These are phyloP conservation scores for Octonoba sinensis DNA, from an alignment of 2,888 invertebrate species.

Conservation along the genomic window DNA sequence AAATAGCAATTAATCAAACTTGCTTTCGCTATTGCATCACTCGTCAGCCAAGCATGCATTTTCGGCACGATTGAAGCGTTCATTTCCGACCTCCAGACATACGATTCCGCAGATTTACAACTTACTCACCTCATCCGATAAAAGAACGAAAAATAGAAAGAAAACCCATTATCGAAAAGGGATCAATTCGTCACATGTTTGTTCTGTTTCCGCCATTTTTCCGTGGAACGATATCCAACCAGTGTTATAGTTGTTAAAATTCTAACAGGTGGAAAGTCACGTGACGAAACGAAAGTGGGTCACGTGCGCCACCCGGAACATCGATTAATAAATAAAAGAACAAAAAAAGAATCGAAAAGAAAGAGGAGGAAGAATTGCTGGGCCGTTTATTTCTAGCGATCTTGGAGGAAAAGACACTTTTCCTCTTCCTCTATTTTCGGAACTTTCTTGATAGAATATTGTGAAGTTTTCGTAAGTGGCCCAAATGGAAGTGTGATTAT, in stretches of 20 bases:
- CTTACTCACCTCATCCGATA: too few relatives aligned
- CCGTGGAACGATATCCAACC: background rate
- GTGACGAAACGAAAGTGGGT: conserved; percentile 42
- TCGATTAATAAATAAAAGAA: conserved; percentile 35
- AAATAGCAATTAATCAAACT: too few relatives aligned
- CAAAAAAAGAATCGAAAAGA: conserved; percentile 5
- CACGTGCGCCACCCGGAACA: conserved; percentile 59
- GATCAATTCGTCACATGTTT: background rate
- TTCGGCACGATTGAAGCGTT: too few relatives aligned
- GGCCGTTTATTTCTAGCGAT: conserved; percentile 62
- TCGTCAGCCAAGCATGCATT: too few relatives aligned
- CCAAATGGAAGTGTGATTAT: conserved; percentile 49
- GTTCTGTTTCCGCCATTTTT: conserved; percentile 17
- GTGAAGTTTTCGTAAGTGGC: conserved; percentile 45
- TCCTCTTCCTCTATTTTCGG: conserved; percentile 61
- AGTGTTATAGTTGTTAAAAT: too few relatives aligned
- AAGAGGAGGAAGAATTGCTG: conserved; percentile 46
- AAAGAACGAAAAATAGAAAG: background rate
- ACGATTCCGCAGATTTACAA: too few relatives aligned
- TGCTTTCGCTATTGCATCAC: too few relatives aligned
- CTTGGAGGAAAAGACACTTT: conserved; percentile 54
- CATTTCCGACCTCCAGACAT: too few relatives aligned
- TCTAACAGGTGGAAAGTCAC: conserved; percentile 44
- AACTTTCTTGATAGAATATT: conserved; percentile 45
- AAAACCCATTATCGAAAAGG: background rate